Conservation (phyloP, 2,888 invertebrate species). For the Rhamnusium bicolor region DNA sequence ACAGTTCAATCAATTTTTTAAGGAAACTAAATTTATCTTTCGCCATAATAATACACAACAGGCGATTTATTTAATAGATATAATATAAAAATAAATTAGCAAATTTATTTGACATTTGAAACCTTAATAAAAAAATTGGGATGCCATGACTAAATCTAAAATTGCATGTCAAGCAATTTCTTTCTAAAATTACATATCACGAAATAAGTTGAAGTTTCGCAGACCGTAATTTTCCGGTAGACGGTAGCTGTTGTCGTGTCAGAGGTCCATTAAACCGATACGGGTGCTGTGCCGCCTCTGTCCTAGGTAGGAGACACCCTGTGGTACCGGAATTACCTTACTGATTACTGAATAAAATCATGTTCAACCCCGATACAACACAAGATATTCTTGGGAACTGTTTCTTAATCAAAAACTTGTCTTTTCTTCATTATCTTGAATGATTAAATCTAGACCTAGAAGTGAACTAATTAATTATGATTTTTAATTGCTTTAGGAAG, state of each 20-base stretch:
- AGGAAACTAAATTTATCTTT: neutral
- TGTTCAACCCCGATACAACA: conserved; percentile 64
- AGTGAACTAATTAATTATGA: neutral
- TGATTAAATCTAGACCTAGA: conserved; percentile 1
- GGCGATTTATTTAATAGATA: neutral
- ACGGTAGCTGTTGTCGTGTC: conserved; percentile 64
- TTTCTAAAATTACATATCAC: conserved; percentile 61
- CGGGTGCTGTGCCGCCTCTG: conserved; percentile 58
- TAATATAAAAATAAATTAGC: conserved; percentile 16
- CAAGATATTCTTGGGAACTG: conserved; percentile 47
- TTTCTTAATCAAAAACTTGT: conserved; percentile 32
- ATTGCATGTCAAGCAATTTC: conserved; percentile 55
- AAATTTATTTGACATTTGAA: conserved; percentile 27
- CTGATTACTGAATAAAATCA: conserved; percentile 69
- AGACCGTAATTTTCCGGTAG: conserved; percentile 67
- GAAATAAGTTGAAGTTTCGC: conserved; percentile 66
- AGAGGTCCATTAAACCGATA: conserved; percentile 63
- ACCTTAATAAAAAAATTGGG: conserved; percentile 8
- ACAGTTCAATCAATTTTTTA: neutral
- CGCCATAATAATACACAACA: neutral
- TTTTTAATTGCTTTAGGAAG: neutral
- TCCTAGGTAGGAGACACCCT: conserved; percentile 68
- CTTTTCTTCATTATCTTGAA: conserved; percentile 14
- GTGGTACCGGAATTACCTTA: conserved; percentile 70
- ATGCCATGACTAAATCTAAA: conserved; percentile 33